These are phyloP conservation scores for Diarsia mendica DNA, from an alignment of 2,888 invertebrate species.

Conservation along the genomic window DNA sequence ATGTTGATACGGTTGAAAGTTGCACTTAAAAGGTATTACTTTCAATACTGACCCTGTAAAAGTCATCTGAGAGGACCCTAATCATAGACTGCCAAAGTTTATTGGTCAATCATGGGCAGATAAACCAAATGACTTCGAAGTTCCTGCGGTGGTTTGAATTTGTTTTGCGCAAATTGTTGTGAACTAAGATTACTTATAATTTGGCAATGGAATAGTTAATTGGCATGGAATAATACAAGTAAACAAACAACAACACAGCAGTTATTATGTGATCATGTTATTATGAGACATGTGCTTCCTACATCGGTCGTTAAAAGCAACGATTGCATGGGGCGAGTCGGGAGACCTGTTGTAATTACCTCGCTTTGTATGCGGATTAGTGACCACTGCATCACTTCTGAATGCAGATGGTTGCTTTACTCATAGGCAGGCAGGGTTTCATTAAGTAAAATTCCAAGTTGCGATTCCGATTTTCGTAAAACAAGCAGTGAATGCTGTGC, in stretches of 20 bases:
- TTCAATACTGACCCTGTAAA: background rate
- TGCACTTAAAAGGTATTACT: background rate
- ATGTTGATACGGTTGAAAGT: background rate
- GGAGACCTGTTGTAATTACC: conserved; percentile 22
- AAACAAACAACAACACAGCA: background rate
- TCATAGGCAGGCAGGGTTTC: background rate
- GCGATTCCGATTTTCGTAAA: background rate
- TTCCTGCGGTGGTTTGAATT: background rate
- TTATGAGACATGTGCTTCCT: conserved; percentile 9
- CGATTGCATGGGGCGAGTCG: background rate
- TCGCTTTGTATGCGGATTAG: conserved; percentile 21
- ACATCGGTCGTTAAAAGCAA: conserved; percentile 24
- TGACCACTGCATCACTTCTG: background rate
- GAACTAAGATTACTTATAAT: background rate
- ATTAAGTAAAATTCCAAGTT: background rate
- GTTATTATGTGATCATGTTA: conserved; percentile 13
- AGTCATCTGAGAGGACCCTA: background rate
- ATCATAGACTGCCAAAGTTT: conserved; percentile 16
- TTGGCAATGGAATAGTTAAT: background rate
- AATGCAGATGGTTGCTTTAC: conserved; percentile 14
- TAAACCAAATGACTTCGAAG: background rate
- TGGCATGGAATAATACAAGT: background rate
- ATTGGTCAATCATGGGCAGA: conserved; percentile 2
- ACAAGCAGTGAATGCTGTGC: background rate
- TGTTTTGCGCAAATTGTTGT: too few relatives aligned